Conservation (phyloP, 2,113 vertebrate species). For the Macquaria australasica region DNA sequence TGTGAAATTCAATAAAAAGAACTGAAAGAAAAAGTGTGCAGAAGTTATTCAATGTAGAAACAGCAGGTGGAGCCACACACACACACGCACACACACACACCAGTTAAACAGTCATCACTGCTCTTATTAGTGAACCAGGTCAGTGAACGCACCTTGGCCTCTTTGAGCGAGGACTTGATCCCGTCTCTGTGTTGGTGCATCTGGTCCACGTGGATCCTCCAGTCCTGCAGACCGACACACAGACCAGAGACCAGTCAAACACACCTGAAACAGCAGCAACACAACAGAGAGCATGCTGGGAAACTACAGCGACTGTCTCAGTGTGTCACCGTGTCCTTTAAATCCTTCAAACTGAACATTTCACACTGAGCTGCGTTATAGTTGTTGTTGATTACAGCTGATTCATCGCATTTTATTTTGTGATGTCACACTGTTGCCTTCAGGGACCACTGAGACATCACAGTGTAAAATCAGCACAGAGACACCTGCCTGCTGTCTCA, state of each 20-base stretch:
- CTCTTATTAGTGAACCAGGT: neutral
- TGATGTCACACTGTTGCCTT: neutral
- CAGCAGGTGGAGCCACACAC: slow-evolving; percentile 22
- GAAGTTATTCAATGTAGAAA: neutral
- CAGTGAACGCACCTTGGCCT: slow-evolving; percentile 88
- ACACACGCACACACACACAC: neutral
- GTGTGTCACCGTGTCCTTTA: neutral
- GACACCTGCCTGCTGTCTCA: neutral
- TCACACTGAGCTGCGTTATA: neutral
- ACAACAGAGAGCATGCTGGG: slow-evolving; percentile 16
- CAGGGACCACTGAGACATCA: neutral
- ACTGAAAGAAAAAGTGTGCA: neutral
- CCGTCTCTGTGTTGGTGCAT: slow-evolving; percentile 96
- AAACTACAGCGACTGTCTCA: neutral
- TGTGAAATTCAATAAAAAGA: too few species aligned
- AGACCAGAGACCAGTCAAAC: slow-evolving; percentile 2
- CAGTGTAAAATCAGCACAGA: neutral
- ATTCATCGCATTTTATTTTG: neutral
- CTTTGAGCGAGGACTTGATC: slow-evolving; percentile 92
- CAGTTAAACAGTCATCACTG: neutral
- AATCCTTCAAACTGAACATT: neutral
- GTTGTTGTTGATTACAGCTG: neutral
- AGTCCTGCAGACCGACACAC: slow-evolving; percentile 86
- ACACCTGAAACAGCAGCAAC: neutral
- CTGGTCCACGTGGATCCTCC: slow-evolving; percentile 96